Percentiles rank a stretch among this genome's conserved stretches.
phyloP scores from a whole-genome alignment of 2,888 invertebrate species.

The Leucophora obtusa region DNA sequence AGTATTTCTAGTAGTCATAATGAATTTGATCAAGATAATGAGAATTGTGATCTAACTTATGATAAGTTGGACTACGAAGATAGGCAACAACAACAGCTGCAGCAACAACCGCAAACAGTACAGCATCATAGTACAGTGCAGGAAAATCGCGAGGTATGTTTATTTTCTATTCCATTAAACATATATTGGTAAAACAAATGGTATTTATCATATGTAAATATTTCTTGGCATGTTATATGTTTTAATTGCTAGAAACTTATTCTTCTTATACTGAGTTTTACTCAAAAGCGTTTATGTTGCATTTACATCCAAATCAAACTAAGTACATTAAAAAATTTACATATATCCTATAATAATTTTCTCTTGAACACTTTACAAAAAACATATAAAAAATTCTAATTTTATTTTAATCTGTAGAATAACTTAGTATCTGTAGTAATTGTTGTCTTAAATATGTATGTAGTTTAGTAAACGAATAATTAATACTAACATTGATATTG shows the following conservation, averaged over 20 bases:
- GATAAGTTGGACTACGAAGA: conserved; percentile 86
- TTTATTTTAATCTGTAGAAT: conserved; percentile 3
- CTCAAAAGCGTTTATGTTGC: conserved; percentile 5
- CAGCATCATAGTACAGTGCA: conserved; percentile 65
- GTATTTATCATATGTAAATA: neutral
- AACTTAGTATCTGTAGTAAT: neutral
- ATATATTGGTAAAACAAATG: neutral
- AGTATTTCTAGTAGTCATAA: conserved; percentile 77
- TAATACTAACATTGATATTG: conserved; percentile 14
- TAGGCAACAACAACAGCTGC: conserved; percentile 64
- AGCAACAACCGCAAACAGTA: conserved; percentile 64
- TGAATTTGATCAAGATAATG: conserved; percentile 78
- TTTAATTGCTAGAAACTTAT: neutral
- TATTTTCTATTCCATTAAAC: neutral
- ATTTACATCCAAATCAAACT: neutral
- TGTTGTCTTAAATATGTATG: conserved; percentile 1
- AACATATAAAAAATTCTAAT: neutral
- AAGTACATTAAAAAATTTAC: neutral
- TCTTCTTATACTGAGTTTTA: neutral
- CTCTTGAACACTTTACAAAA: neutral
- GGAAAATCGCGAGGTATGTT: conserved; percentile 85
- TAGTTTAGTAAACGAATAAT: neutral
- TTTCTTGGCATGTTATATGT: neutral
- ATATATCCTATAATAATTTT: neutral
- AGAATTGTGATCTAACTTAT: conserved; percentile 84